A percentile compares a stretch with the other conserved stretches of the same genome.
Conservation (phyloP, 1,140 invertebrate species). For the Calycopis cecrops region DNA sequence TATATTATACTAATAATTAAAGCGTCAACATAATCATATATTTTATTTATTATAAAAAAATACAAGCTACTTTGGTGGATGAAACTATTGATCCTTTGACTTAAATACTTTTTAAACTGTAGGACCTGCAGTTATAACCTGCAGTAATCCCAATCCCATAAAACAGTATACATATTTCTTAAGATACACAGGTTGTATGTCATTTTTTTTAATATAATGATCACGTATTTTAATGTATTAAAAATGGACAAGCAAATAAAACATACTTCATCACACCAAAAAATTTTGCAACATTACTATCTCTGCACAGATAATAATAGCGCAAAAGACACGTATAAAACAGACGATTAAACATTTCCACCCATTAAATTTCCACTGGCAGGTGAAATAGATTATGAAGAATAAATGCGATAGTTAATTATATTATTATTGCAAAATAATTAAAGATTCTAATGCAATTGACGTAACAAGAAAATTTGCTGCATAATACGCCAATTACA, state of each 20-base stretch:
- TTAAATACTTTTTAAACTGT: too few species aligned
- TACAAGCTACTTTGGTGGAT: too few species aligned
- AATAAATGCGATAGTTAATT: conserved; percentile 1
- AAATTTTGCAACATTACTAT: conserved; percentile 6
- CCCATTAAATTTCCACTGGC: conserved; percentile 15
- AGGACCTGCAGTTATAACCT: too few species aligned
- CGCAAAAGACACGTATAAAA: conserved; percentile 32
- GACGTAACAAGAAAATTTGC: not conserved
- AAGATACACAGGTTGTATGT: too few species aligned
- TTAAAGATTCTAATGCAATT: not conserved
- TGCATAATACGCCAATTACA: not conserved
- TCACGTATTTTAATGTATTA: too few species aligned
- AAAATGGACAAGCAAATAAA: not conserved
- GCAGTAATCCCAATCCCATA: too few species aligned
- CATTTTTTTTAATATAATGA: too few species aligned
- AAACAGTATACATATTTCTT: too few species aligned
- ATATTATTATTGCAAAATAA: not conserved
- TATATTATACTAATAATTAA: too few species aligned
- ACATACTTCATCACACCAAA: not conserved
- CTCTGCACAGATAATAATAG: conserved; percentile 13
- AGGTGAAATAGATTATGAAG: not conserved
- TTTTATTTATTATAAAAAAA: too few species aligned
- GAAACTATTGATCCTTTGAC: too few species aligned
- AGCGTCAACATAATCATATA: too few species aligned
- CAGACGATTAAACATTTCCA: conserved; percentile 27